Conservation (phyloP, 2,113 vertebrate genomes). For the Actinemys pallida region DNA sequence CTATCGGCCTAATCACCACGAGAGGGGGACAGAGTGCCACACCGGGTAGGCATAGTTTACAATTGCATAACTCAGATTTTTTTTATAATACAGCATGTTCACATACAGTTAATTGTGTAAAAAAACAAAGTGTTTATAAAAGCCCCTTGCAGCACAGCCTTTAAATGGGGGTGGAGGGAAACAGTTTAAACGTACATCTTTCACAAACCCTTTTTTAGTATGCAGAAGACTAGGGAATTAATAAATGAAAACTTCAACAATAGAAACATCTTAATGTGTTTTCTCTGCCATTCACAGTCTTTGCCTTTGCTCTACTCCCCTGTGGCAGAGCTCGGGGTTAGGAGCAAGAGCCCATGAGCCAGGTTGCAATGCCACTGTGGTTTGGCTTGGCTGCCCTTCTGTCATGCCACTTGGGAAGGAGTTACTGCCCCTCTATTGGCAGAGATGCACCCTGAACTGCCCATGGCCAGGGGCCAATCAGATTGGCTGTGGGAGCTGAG, state of each 20-base stretch:
- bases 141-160: not conserved
- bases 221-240: not conserved
- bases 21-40: not conserved
- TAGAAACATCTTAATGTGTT: too few species aligned
- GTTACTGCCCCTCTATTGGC: not conserved
- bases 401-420: not conserved
- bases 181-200: not conserved
- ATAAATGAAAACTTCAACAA: not conserved
- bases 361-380: not conserved
- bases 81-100: not conserved
- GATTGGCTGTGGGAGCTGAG: not conserved
- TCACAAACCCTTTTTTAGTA: not conserved
- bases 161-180: not conserved
- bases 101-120: not conserved
- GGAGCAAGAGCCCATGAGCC: not conserved
- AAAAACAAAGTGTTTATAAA: not conserved
- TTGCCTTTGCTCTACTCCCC: not conserved
- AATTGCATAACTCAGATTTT: not conserved
- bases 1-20: not conserved
- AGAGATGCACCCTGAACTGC: not conserved
- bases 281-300: too few species aligned
- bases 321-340: not conserved
- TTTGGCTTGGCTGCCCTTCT: not conserved
- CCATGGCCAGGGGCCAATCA: not conserved
- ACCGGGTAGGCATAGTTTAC: not conserved